These are phyloP conservation scores for Galago senegalensis DNA, from an alignment of 2,797 vertebrate genomes.

Conservation along the genomic window DNA sequence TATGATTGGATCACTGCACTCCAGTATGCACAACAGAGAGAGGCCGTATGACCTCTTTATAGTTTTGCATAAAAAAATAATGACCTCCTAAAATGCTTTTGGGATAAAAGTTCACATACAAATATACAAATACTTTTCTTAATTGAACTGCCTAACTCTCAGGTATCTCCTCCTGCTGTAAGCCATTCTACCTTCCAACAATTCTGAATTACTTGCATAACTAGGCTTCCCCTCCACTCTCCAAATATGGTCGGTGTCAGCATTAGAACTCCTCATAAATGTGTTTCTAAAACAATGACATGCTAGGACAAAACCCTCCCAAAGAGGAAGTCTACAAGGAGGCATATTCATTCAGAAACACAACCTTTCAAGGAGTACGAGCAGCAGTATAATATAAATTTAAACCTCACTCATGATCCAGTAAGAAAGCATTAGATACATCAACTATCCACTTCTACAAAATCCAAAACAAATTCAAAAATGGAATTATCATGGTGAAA, in stretches of 20 bases:
- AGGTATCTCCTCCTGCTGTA: neutral
- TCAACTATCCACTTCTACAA: neutral
- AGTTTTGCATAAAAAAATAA: too few species aligned
- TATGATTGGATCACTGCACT: neutral
- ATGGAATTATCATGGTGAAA: neutral
- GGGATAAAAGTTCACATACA: neutral
- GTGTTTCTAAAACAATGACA: neutral
- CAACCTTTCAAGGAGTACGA: neutral
- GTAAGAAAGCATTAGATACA: neutral
- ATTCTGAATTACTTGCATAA: neutral
- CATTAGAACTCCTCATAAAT: neutral
- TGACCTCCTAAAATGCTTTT: neutral
- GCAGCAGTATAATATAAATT: neutral
- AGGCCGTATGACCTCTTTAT: neutral
- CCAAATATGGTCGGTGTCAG: neutral
- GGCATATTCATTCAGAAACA: neutral
- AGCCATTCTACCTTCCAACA: neutral
- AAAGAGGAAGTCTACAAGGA: neutral
- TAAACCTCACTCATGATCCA: neutral
- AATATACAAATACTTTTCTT: neutral
- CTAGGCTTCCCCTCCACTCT: neutral
- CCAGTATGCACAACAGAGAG: neutral
- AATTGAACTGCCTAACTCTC: neutral
- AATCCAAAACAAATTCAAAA: constrained; percentile 43
- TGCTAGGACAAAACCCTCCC: neutral